Evolutionary conservation across 92 coral and sea anemone genomes (phyloP), one percentile per base, ranked within the genome.

Genomic region (Palythoa grandis): DNA sequence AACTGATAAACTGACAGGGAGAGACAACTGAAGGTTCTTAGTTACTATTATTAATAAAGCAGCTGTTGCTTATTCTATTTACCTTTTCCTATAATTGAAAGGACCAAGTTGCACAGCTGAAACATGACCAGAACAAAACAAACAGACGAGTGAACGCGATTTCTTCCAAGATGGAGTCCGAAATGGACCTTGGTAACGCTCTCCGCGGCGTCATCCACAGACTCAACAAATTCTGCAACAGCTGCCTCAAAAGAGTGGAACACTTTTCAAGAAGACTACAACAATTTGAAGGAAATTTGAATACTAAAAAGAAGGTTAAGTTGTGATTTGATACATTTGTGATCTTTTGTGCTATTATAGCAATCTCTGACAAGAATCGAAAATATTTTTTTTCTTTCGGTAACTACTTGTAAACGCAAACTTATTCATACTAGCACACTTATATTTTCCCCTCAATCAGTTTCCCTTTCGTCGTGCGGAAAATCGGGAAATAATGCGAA

Each of bases 231-330:
- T 80, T 80, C 85, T 80, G 85, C 23, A 80, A 66, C 7, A 63
- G 74, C 22, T 80, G 85, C 52, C 85, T 80, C 47, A 80, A 25
- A 29, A 38, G 74, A 80, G 85, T 80, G 38, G 85, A 80, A 74
- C 20, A 63, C 13, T 80, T 80, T 48, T 66, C 85, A 66, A 70
- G 74, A 40, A 43, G 63, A 17, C 25, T 80, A 13, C 74, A 80
- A 23, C 57, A 66, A 13, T 47, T 80, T 48, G 85, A 80, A 66
- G 85, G 85, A 6, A 47, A 80, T 60, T 19, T 80, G 85, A 68
- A 66, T 15, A 50, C 85, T 23, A 47, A 80, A 25, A 65, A 23
- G 1, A 39, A 65, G 85, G 85, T 80, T 40, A 14, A 8, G 6
- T 43, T 43, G 50, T 8, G 9, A 43, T 43, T 10, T 72, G 40